Evolutionary conservation across 2,113 vertebrate species (phyloP).

Genomic region (Hylia prasina): DNA sequence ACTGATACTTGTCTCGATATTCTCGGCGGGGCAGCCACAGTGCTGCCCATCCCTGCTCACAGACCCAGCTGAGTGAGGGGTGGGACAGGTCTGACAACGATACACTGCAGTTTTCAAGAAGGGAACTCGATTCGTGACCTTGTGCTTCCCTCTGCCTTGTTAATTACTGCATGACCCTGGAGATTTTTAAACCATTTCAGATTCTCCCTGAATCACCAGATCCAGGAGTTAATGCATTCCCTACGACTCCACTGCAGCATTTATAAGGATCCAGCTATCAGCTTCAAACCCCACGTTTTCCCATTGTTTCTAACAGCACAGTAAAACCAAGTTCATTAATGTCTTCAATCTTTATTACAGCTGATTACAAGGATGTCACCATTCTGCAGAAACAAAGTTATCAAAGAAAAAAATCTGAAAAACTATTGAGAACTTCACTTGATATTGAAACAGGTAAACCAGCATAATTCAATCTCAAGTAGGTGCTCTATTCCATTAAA

Average conservation of each 20-base stretch:
- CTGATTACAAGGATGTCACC: background rate
- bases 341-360: background rate
- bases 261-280: background rate
- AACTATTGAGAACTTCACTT: background rate
- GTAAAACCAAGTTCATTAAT: background rate
- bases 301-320: background rate
- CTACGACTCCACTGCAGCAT: background rate
- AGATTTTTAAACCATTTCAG: background rate
- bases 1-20: fast-evolving
- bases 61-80: fast-evolving
- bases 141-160: background rate
- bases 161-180: background rate
- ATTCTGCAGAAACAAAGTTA: background rate
- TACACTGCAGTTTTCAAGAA: no score
- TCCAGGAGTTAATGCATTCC: background rate
- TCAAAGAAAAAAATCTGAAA: background rate
- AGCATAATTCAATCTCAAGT: slow-evolving; percentile 22
- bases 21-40: background rate
- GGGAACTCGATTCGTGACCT: background rate
- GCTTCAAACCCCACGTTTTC: background rate
- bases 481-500: slow-evolving; percentile 27
- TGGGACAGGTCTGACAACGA: fast-evolving
- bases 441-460: slow-evolving; percentile 14
- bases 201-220: background rate
- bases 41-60: fast-evolving